Evolutionary conservation across 2,888 invertebrate species (phyloP).

Genomic region (Sarcophaga carnaria): DNA sequence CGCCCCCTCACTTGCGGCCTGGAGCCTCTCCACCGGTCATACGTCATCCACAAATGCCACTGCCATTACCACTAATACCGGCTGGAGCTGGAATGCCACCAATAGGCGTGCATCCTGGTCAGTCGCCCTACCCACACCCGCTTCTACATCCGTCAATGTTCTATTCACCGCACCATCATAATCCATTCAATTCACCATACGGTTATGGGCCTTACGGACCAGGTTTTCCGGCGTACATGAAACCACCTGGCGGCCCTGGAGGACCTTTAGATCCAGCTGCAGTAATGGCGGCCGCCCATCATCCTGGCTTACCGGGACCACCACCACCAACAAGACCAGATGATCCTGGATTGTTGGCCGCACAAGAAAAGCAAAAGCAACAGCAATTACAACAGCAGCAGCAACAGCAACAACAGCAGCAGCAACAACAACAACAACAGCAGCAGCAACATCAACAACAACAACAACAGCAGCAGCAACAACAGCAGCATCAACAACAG

Average conservation of each 20-base stretch:
- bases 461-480: constrained; percentile 78
- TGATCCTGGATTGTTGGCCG: constrained; percentile 80
- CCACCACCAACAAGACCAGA: constrained; percentile 83
- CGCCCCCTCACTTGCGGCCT: constrained; percentile 81
- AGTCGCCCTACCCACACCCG: constrained; percentile 87
- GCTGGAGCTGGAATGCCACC: constrained; percentile 81
- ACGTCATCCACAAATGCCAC: constrained; percentile 82
- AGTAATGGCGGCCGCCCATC: constrained; percentile 80
- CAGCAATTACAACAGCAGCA: constrained; percentile 74
- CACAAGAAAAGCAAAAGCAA: constrained; percentile 80
- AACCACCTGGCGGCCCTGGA: constrained; percentile 81
- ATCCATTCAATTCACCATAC: constrained; percentile 84
- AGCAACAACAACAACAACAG: constrained; percentile 74
- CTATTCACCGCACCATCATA: constrained; percentile 88
- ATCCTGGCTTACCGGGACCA: constrained; percentile 81
- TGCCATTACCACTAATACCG: constrained; percentile 81
- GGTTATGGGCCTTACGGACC: constrained; percentile 83
- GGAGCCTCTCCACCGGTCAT: constrained; percentile 84
- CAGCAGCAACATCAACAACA: constrained; percentile 77
- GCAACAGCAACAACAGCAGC: constrained; percentile 69
- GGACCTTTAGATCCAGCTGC: constrained; percentile 80
- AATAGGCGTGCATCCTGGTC: constrained; percentile 87
- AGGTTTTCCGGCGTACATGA: constrained; percentile 81
- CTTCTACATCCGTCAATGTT: constrained; percentile 87
- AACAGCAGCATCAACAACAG: constrained; percentile 74